phyloP scores from a whole-genome alignment of 2,797 vertebrate species.

The Tenualosa thibaudeaui region DNA sequence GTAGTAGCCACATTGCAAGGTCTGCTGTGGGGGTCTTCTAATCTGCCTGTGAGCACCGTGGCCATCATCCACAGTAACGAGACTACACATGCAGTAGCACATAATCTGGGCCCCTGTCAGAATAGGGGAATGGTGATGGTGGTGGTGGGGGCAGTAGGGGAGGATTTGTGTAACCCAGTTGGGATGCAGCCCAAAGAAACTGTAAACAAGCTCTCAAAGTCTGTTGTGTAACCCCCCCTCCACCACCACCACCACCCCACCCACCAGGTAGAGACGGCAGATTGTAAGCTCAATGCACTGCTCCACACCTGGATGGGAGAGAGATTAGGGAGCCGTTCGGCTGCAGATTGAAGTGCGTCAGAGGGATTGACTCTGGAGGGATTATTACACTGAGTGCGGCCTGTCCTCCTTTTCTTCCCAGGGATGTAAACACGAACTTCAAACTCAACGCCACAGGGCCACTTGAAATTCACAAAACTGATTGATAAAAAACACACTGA shows the following conservation, averaged over 20 bases:
- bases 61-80: not conserved
- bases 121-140: not conserved
- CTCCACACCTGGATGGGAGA: conserved; percentile 28
- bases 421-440: not conserved
- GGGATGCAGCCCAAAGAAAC: not conserved
- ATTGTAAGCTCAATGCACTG: not conserved
- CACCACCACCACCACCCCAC: not conserved
- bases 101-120: not conserved
- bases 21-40: not conserved
- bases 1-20: not conserved
- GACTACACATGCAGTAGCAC: not conserved
- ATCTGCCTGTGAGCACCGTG: not conserved
- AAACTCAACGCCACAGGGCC: not conserved
- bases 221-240: not conserved
- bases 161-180: not conserved
- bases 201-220: not conserved
- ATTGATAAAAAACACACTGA: not conserved
- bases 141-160: not conserved
- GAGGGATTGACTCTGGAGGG: conserved; percentile 34
- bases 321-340: conserved; percentile 31
- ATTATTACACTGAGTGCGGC: conserved; percentile 31
- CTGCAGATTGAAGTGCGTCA: conserved; percentile 34
- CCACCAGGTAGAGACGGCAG: not conserved
- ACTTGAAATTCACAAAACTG: not conserved
- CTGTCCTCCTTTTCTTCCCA: conserved; percentile 8